These are phyloP conservation scores for Watsonalla binaria DNA, from an alignment of 2,888 invertebrate species.

Conservation along the genomic window DNA sequence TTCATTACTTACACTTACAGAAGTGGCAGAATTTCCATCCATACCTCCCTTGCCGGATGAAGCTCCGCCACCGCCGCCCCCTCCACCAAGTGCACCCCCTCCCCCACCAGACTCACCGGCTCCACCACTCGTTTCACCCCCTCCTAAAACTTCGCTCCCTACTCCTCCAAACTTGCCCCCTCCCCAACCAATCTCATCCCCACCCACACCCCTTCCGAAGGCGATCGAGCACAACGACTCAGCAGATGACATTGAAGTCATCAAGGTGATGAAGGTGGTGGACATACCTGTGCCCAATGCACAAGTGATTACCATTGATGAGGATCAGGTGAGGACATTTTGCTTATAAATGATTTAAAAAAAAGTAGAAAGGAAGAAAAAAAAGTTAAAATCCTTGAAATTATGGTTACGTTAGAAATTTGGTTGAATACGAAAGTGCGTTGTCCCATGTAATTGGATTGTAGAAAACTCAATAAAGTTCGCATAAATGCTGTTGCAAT, in stretches of 20 bases:
- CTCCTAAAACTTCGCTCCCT: slow-evolving; percentile 4
- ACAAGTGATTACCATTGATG: slow-evolving; percentile 43
- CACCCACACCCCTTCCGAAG: neutral
- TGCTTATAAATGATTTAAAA: neutral
- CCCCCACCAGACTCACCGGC: slow-evolving; percentile 5
- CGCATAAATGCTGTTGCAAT: no score
- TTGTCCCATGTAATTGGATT: no score
- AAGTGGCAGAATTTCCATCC: slow-evolving; percentile 55
- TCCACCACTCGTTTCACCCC: slow-evolving; percentile 7
- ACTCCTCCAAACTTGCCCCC: slow-evolving; percentile 4
- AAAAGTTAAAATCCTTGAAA: no score
- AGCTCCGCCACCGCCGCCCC: slow-evolving; percentile 50
- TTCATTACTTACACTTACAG: slow-evolving; percentile 13
- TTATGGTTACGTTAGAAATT: no score
- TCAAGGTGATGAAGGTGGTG: slow-evolving; percentile 40
- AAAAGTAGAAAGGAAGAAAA: no score
- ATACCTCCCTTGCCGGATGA: slow-evolving; percentile 70
- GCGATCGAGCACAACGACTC: slow-evolving; percentile 6
- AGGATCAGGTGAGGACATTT: slow-evolving; percentile 38
- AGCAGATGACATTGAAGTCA: slow-evolving; percentile 39
- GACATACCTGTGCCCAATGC: slow-evolving; percentile 52
- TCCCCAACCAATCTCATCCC: slow-evolving; percentile 6
- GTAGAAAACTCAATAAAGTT: no score
- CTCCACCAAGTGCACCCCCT: slow-evolving; percentile 29
- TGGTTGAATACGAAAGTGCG: no score